These are phyloP conservation scores for Sitobion miscanthi DNA, from an alignment of 1,140 invertebrate species.

Conservation along the genomic window DNA sequence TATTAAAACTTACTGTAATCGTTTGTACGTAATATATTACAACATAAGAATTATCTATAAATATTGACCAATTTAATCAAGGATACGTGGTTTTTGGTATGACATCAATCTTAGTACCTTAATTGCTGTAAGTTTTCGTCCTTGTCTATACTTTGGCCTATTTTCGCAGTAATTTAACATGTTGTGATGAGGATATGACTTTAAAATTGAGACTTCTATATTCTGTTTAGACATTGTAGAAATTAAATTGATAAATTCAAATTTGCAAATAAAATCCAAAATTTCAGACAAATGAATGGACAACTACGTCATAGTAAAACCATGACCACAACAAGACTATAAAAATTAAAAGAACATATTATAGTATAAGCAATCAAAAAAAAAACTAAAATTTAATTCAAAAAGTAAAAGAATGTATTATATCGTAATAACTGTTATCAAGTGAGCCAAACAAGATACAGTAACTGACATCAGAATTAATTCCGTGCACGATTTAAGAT, in stretches of 20 bases:
- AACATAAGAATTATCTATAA: background rate
- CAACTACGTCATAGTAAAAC: background rate
- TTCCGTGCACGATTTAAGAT: too few relatives aligned
- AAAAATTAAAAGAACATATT: background rate
- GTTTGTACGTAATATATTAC: background rate
- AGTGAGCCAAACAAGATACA: too few relatives aligned
- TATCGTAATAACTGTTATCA: too few relatives aligned
- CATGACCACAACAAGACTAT: background rate
- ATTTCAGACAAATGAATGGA: background rate
- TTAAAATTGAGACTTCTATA: background rate
- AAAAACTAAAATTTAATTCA: background rate
- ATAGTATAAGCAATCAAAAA: background rate
- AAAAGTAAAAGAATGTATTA: background rate
- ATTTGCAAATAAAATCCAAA: background rate
- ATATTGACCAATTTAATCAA: slow-evolving; percentile 32
- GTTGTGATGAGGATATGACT: slow-evolving; percentile 56
- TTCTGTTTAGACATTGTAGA: slow-evolving; percentile 30
- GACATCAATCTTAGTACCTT: slow-evolving; percentile 63
- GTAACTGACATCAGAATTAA: too few relatives aligned
- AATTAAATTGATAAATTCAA: background rate
- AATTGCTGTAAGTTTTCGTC: slow-evolving; percentile 58
- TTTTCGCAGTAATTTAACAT: slow-evolving; percentile 49
- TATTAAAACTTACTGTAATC: background rate
- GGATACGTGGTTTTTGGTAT: slow-evolving; percentile 41
- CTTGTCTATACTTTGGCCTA: slow-evolving; percentile 56